These are phyloP conservation scores for Yoshiicerus persimilis DNA, from an alignment of 1,140 invertebrate species.

Conservation along the genomic window DNA sequence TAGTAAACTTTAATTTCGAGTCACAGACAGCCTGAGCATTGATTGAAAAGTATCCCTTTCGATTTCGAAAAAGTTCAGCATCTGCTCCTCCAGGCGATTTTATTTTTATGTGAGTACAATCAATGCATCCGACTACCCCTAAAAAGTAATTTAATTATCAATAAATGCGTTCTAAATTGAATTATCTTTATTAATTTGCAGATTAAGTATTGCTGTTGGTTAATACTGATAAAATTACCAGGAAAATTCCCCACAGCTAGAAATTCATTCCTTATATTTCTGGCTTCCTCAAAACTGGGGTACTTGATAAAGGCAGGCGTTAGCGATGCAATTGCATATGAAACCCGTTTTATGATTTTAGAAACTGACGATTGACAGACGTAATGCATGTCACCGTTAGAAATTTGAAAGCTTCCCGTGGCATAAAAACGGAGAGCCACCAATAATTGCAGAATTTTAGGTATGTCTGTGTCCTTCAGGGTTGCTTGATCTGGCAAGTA, in stretches of 20 bases:
- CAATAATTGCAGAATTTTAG: neutral
- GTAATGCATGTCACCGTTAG: neutral
- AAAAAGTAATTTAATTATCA: neutral
- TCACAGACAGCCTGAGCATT: conserved; percentile 49
- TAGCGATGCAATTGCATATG: neutral
- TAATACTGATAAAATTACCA: neutral
- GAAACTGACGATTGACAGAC: neutral
- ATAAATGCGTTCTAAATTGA: neutral
- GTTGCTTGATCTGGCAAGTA: neutral
- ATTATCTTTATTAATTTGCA: neutral
- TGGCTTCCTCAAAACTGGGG: neutral
- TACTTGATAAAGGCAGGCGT: neutral
- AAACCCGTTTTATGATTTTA: neutral
- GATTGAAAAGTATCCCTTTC: conserved; percentile 47
- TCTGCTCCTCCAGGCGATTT: conserved; percentile 44
- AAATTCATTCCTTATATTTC: neutral
- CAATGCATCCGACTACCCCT: conserved; percentile 36
- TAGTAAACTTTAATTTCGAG: conserved; percentile 38
- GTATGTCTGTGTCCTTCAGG: neutral
- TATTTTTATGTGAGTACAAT: conserved; percentile 51
- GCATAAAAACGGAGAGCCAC: neutral
- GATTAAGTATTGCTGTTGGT: no score
- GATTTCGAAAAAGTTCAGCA: conserved; percentile 49
- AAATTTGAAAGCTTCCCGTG: neutral
- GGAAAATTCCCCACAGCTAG: neutral